Conservation (phyloP, 2,888 invertebrate species). For the Tillus elongatus region DNA sequence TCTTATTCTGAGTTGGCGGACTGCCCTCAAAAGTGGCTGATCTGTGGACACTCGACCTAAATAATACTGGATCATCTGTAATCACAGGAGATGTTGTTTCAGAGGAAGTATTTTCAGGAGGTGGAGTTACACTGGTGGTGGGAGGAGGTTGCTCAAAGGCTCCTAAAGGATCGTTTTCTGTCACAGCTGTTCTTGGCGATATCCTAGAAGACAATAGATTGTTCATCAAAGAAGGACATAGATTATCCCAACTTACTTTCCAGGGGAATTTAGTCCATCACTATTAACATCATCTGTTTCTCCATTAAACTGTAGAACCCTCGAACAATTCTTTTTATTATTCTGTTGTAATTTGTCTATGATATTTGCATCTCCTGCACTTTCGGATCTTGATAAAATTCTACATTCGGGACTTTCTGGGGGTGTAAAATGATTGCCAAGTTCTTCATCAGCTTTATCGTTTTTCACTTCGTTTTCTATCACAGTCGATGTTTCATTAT, state of each 20-base stretch:
- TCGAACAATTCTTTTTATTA: slow-evolving; percentile 46
- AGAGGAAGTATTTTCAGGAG: slow-evolving; percentile 38
- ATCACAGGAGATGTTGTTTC: slow-evolving; percentile 38
- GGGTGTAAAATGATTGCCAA: slow-evolving; percentile 30
- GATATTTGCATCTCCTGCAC: slow-evolving; percentile 71
- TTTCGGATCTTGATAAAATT: slow-evolving; percentile 57
- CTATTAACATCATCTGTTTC: slow-evolving; percentile 38
- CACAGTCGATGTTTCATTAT: slow-evolving; percentile 9
- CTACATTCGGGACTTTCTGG: slow-evolving; percentile 55
- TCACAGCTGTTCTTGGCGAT: slow-evolving; percentile 75
- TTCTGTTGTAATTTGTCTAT: slow-evolving; percentile 57
- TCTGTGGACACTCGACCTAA: slow-evolving; percentile 42
- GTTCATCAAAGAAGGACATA: slow-evolving; percentile 44
- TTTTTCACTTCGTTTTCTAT: slow-evolving; percentile 18
- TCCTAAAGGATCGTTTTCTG: slow-evolving; percentile 60
- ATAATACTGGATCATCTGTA: slow-evolving; percentile 61
- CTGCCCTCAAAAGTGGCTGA: slow-evolving; percentile 50
- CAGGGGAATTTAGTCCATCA: slow-evolving; percentile 44
- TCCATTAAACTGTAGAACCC: slow-evolving; percentile 50
- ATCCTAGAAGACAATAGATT: slow-evolving; percentile 45
- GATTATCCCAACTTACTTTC: slow-evolving; percentile 40
- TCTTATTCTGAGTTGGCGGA: slow-evolving; percentile 40
- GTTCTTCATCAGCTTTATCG: slow-evolving; percentile 19
- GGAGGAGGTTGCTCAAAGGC: slow-evolving; percentile 9
- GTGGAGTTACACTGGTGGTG: slow-evolving; percentile 19